Evolutionary conservation across 2,888 invertebrate species (phyloP), one percentile per base, ranked within the genome.

Genomic region (Trachelus tabidus): DNA sequence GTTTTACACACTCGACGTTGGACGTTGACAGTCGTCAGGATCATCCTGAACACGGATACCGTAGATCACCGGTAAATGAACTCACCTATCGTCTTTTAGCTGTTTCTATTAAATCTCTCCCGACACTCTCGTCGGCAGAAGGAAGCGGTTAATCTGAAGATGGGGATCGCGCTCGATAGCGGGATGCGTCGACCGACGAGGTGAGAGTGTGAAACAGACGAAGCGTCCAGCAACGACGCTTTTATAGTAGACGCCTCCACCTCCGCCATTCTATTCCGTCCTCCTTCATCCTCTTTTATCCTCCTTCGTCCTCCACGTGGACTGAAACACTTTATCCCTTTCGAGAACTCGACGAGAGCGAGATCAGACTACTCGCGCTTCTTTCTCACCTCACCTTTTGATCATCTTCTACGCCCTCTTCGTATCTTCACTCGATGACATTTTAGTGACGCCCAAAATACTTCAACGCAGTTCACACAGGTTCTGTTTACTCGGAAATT

Each of bases 161-260:
- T 80, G 69, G 75, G 11, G 73, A 78, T 78, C 81, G 80, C 81
- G 77, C 69, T 69, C 80, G 82, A 77, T 79, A 76, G 77, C 82
- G 83, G 83, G 84, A 87, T 88, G 87, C 83, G 86, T 83, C 85
- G 82, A 84, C 81, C 85, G 83, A 84, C 85, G 85, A 87, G 90
- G 87, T 87, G 87, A 89, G 89, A 90, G 89, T 90, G 89, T 89
- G 89, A 90, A 91, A 91, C 90, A 89, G 91, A 89, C 90, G 88
- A 89, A 85, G 85, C 87, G 86, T 82, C 85, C 85, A 76, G 79
- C 85, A 81, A 84, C 84, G 86, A 89, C 84, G 87, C 88, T 91
- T 90, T 90, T 91, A 91, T 91, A 91, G 89, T 85, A 79, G 80
- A 82, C 82, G 80, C 83, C 82, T 81, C 83, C 83, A 81, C 85